Evolutionary conservation across 2,113 vertebrate genomes (phyloP).

Genomic region (Gorsachius goisagi): DNA sequence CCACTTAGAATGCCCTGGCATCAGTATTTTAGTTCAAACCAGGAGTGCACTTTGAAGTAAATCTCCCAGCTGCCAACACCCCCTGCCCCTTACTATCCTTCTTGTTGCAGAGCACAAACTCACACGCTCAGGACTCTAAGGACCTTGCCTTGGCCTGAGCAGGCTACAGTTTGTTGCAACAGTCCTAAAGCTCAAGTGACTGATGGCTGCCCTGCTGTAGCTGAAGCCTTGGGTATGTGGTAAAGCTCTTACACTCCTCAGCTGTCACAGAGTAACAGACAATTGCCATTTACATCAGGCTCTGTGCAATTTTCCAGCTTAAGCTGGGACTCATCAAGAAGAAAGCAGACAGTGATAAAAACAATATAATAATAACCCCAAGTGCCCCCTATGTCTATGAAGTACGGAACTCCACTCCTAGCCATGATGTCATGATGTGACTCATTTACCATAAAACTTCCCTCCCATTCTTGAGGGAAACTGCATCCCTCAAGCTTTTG

Average conservation of each 20-base stretch:
- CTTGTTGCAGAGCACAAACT: accelerated
- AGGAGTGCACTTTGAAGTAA: not conserved
- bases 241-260: not conserved
- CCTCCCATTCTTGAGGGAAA: not conserved
- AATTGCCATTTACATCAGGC: not conserved
- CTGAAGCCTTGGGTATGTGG: not conserved
- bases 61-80: not conserved
- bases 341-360: not conserved
- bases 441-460: not conserved
- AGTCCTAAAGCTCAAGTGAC: not conserved
- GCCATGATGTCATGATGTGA: accelerated
- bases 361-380: not conserved
- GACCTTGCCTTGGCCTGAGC: not conserved
- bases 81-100: not conserved
- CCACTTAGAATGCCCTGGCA: not conserved
- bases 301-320: not conserved
- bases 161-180: accelerated
- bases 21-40: not conserved
- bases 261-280: not conserved
- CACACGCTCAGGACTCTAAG: not conserved
- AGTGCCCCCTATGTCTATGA: not conserved
- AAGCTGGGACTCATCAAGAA: not conserved
- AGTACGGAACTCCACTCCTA: not conserved
- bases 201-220: not conserved
- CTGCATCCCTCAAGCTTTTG: not conserved